Conservation (phyloP, 2,113 vertebrate species). For the Hippopotamus amphibius region DNA sequence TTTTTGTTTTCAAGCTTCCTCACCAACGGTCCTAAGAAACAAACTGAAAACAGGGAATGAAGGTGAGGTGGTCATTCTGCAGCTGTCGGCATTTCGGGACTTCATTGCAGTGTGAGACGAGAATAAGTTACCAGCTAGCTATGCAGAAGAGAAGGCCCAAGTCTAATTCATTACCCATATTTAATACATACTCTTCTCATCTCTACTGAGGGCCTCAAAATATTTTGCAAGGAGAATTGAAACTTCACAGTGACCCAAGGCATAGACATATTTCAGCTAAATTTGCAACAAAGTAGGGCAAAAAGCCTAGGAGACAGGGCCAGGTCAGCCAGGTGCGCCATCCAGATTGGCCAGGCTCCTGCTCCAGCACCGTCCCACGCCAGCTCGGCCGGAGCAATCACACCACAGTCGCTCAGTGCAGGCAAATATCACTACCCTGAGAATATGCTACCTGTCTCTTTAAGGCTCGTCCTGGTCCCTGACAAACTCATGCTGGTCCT, state of each 20-base stretch:
- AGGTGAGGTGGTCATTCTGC: neutral
- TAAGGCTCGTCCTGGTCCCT: neutral
- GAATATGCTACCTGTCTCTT: neutral
- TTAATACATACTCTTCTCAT: neutral
- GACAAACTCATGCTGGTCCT: neutral
- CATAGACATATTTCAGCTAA: neutral
- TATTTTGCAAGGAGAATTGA: conserved; percentile 7
- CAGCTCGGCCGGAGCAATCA: neutral
- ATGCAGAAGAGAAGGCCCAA: neutral
- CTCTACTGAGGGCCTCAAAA: neutral
- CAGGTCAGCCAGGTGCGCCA: fast-evolving
- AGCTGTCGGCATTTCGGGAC: neutral
- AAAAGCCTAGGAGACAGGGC: neutral
- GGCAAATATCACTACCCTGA: neutral
- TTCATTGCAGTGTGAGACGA: fast-evolving
- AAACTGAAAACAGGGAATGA: neutral
- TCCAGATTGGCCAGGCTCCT: neutral
- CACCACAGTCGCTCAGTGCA: neutral
- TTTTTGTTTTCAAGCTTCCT: neutral
- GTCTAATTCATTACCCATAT: neutral
- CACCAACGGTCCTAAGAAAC: neutral
- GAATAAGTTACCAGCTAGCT: neutral
- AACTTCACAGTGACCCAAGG: neutral
- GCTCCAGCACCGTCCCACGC: neutral
- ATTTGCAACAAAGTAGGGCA: neutral